Evolutionary conservation across 2,113 vertebrate genomes (phyloP), one percentile per base, ranked within the genome.

Genomic region (Neopipo cinnamomea): DNA sequence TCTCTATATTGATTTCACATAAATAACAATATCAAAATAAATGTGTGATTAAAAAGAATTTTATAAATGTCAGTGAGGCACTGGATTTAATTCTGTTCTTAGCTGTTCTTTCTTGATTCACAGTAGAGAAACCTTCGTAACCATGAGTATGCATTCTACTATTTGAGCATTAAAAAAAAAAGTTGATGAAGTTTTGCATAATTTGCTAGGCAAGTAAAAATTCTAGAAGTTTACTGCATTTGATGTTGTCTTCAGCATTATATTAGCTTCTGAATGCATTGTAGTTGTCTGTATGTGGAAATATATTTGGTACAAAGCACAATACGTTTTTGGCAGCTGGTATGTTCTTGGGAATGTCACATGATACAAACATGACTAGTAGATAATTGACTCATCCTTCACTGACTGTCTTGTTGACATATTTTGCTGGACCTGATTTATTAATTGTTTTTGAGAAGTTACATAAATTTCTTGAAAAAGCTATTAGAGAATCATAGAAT

Each of bases 391-490:
- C 67, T 92, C 62, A 89, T 91, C 44, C 35, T 75, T 83, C 88
- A 49, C 58, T 93, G 67, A 88, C 66, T 87, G 61, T 30, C 19
- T 79, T 85, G 50, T 79, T 17, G 22, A 73, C 14, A 25, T 86
- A n/a, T 88, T 97, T 92, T 92, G 47, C 33, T 95, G 37, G 74
- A 93, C 39, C 14, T 28, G 49, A 80, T 11, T 85, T 89, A 70
- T 49, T 94, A 91, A 55, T 27, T 95, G 37, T 25, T 79, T 82
- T 79, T 88, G 86, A 97, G 75, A 85, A 86, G 39, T 72, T 80
- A 87, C 42, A 83, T 89, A 90, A 93, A 25, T 96, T 79, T 41
- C 46, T 97, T 89, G 78, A 82, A 91, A 89, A 39, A 95, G 46
- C 67, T 73, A 91, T 63, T 91, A 46, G 10, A 24, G 19, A 74